Percentiles rank a stretch among this genome's conserved stretches.
phyloP scores from a whole-genome alignment of 2,888 invertebrate species.

The Andrena marginata region DNA sequence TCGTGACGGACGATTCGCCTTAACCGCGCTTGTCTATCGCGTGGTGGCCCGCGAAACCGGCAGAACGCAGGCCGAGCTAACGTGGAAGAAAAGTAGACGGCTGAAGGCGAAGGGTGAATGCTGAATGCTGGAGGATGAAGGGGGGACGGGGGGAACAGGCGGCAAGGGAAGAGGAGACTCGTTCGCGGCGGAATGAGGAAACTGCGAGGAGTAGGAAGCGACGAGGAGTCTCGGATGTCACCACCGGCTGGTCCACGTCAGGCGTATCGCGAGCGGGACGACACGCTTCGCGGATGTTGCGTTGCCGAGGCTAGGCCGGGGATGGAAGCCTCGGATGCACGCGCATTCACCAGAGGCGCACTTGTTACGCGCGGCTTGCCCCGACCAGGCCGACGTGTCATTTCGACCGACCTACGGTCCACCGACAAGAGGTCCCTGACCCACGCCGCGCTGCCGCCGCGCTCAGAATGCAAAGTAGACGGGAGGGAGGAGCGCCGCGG shows the following conservation, averaged over 20 bases:
- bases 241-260: conserved; percentile 74
- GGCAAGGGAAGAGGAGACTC: conserved; percentile 10
- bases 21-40: conserved; percentile 14
- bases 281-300: conserved; percentile 76
- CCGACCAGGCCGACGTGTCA: conserved; percentile 6
- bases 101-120: not conserved
- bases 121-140: not conserved
- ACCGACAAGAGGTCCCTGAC: conserved; percentile 17
- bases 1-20: conserved; percentile 31
- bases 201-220: conserved; percentile 69
- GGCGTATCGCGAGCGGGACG: conserved; percentile 77
- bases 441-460: not conserved
- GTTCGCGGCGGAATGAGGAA: conserved; percentile 75
- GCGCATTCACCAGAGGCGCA: conserved; percentile 15
- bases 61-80: conserved; percentile 6
- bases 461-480: not conserved
- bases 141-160: not conserved
- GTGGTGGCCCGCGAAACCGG: conserved; percentile 9
- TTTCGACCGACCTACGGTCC: conserved; percentile 34
- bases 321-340: conserved; percentile 48
- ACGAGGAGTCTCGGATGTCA: conserved; percentile 74
- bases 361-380: conserved; percentile 21
- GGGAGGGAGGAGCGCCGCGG: not conserved
- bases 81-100: conserved; percentile 9
- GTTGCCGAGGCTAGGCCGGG: conserved; percentile 59